Conservation (phyloP, 2,113 vertebrate genomes). For the Chionodraco myersi region DNA sequence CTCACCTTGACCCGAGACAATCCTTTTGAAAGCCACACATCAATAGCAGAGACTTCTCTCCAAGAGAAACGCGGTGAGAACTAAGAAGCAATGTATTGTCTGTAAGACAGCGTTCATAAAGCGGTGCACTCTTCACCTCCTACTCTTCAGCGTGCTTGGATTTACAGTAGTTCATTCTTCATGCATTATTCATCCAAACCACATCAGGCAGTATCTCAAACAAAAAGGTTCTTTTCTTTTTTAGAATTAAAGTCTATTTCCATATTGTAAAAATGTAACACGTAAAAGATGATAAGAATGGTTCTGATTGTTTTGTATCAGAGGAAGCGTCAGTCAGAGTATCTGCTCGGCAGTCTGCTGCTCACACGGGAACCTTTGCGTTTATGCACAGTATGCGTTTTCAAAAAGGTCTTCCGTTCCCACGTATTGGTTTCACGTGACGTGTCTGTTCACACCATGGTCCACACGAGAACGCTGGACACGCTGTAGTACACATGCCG, state of each 20-base stretch:
- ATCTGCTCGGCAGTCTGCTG: conserved; percentile 34
- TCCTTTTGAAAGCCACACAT: conserved; percentile 65
- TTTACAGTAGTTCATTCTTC: conserved; percentile 54
- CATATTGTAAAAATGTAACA: conserved; percentile 22
- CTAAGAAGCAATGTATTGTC: conserved; percentile 53
- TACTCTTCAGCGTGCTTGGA: conserved; percentile 50
- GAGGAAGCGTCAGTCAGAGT: conserved; percentile 31
- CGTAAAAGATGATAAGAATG: conserved; percentile 33
- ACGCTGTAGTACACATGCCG: too few relatives aligned
- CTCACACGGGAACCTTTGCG: too few relatives aligned
- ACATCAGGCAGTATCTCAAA: conserved; percentile 48
- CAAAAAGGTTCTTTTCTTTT: conserved; percentile 37
- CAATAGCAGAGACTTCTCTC: conserved; percentile 56
- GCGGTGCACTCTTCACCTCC: conserved; percentile 63
- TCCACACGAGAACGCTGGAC: too few relatives aligned
- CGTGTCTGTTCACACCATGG: too few relatives aligned
- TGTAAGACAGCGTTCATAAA: conserved; percentile 52
- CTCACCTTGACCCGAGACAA: conserved; percentile 70
- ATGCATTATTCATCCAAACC: conserved; percentile 63
- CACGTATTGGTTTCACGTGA: too few relatives aligned
- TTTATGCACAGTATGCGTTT: too few relatives aligned
- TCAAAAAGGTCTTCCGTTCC: too few relatives aligned
- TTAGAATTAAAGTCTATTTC: conserved; percentile 38
- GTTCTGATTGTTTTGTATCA: conserved; percentile 52
- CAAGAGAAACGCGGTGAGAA: conserved; percentile 21